Base-by-base conservation (phyloP, 2,888 invertebrate genomes). In the Pandemis cinnamomeana region DNA sequence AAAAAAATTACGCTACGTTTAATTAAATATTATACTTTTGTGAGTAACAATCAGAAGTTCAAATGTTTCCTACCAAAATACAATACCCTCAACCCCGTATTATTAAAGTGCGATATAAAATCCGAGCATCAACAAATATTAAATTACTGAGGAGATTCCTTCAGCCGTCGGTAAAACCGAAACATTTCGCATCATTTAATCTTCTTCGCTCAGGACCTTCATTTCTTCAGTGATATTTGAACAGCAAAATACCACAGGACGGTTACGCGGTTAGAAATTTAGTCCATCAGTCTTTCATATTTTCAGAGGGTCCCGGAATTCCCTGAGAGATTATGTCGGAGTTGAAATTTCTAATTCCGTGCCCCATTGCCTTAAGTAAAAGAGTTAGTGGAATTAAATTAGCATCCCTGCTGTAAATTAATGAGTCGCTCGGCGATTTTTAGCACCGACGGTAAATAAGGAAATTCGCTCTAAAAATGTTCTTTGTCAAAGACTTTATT, bases 311-410 rank as follows among this genome's bases (percentile, higher is more conserved):
- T 46, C 51, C 42, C 15, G n/a, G 64, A 69, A 66, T 69, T 58
- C 60, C 15, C 11, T 0, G 53, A n/a, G 27, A 41, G 63, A 64
- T 48, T 36, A 7, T 64, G 44, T n/a, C 42, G 44, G 36, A 55
- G 48, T 66, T 69, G 48, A 60, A 73, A 60, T 69, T 69, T 73
- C 64, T 69, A 64, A 70, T 70, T 60, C 58, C 64, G 42, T 60
- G 69, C 64, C 60, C 42, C 64, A 70, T 51, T 53, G 60, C 60
- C 20, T 73, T 55, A 58, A 67, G 64, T 67, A 67, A 67, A 66
- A 58, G 66, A 67, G 67, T 72, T 66, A 61, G 60, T 70, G 51
- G 48, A 64, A 73, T 73, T 64, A 66, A 51, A 67, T 71, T 48
- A 69, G 58, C 60, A 36, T n/a, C 36, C 36, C 15, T 42, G 69